phyloP scores from a whole-genome alignment of 2,797 vertebrate species.

The Erethizon dorsatum region DNA sequence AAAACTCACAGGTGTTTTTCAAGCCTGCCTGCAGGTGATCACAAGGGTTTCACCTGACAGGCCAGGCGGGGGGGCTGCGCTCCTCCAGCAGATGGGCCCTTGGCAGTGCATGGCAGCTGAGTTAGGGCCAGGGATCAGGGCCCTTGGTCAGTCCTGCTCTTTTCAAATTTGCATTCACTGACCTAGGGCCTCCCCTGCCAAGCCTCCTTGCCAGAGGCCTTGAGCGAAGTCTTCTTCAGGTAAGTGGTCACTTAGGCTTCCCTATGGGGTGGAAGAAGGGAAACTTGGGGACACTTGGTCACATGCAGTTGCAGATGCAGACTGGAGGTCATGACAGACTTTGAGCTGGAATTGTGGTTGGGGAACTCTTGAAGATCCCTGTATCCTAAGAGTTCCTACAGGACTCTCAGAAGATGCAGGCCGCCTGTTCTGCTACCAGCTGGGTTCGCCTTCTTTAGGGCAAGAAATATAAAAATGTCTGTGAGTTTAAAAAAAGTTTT shows the following conservation, averaged over 20 bases:
- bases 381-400: background rate
- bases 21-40: background rate
- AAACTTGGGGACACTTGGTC: background rate
- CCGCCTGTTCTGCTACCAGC: background rate
- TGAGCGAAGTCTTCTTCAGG: background rate
- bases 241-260: background rate
- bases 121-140: background rate
- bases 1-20: background rate
- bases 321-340: background rate
- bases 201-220: background rate
- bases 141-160: background rate
- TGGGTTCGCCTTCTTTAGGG: background rate
- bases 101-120: background rate
- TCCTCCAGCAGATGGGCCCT: background rate
- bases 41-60: background rate
- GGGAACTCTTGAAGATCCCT: background rate
- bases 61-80: background rate
- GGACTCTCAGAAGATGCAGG: background rate
- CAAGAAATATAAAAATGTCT: background rate
- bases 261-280: background rate
- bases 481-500: background rate
- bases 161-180: background rate
- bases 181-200: background rate
- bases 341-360: background rate
- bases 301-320: background rate